A percentile compares a stretch with the other conserved stretches of the same genome.
Conservation (phyloP, 2,113 vertebrate genomes). For the Stegostoma tigrinum region DNA sequence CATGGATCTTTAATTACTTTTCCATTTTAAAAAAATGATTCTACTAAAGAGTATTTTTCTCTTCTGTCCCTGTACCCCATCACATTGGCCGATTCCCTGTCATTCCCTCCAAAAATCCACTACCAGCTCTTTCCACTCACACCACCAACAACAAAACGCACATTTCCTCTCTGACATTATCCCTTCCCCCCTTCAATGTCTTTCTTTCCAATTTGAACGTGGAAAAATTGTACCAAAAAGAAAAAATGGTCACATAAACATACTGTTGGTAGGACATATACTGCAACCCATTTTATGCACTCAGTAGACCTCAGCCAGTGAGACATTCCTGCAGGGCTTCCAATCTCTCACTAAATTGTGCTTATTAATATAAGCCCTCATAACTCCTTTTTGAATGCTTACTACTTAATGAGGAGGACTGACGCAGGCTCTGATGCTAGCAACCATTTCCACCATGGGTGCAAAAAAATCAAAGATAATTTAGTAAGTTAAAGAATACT, state of each 20-base stretch:
- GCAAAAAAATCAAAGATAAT: not conserved
- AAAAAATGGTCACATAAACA: not conserved
- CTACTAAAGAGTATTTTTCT: not conserved
- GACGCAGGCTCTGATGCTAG: not conserved
- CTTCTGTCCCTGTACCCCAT: not conserved
- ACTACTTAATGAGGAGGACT: not conserved
- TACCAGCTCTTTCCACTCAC: no score
- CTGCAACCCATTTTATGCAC: not conserved
- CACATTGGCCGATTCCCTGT: not conserved
- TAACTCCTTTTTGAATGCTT: not conserved
- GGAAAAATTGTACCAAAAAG: not conserved
- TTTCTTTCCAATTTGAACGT: not conserved
- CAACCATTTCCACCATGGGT: not conserved
- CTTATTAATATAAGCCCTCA: not conserved
- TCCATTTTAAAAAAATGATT: not conserved
- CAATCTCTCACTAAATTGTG: not conserved
- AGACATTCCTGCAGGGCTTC: not conserved
- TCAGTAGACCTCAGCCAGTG: not conserved
- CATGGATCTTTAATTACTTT: not conserved
- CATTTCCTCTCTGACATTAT: not conserved
- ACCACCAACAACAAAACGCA: no score
- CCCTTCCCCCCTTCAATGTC: not conserved
- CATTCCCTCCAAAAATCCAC: not conserved
- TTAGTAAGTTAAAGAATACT: not conserved
- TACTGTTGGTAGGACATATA: not conserved